Evolutionary conservation across 2,888 invertebrate species (phyloP), one percentile per base, ranked within the genome.

Genomic region (Seira sanloemensis): DNA sequence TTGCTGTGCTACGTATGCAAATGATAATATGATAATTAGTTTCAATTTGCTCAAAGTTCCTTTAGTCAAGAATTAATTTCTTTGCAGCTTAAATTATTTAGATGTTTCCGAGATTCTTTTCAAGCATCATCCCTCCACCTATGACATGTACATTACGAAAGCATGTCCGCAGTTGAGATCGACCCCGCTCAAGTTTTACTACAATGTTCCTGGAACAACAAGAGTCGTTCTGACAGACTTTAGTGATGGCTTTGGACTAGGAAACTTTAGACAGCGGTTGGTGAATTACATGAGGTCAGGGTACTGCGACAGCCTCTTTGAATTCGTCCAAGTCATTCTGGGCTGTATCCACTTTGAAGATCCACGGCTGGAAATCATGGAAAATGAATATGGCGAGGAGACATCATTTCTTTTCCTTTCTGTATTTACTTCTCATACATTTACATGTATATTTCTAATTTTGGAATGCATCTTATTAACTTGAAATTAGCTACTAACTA

Each of bases 161-260:
- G 88, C 86, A 12, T 88, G 88, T 79, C 86, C 85, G 5, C 69
- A 80, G 2, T 19, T 88, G 5, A 73, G 84, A n/a, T 76, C 78
- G 9, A 88, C 88, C 1, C 84, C 87, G 0, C 62, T 76, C 24
- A 68, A 76, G 37, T 86, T 86, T 19, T 87, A 85, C 71, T 88
- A 81, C 66, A n/a, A 62, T 16, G 80, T 87, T 16, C 75, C 75
- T 0, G 88, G 88, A n/a, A 69, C 24, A 12, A 24, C 81, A 0
- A 68, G 79, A 65, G 62, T 77, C 7, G 24, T 77, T 9, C 71
- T 77, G 0, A 1, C 18, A 0, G 54, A 67, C 2, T 72, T 76
- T 2, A 72, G 71, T 9, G 77, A 76, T 21, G 75, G 74, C 16
- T 37, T 25, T 2, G 54, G 23, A 19, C 27, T 85, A n/a, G 37